Evolutionary conservation across 2,113 vertebrate genomes (phyloP).

Genomic region (Equus przewalskii): DNA sequence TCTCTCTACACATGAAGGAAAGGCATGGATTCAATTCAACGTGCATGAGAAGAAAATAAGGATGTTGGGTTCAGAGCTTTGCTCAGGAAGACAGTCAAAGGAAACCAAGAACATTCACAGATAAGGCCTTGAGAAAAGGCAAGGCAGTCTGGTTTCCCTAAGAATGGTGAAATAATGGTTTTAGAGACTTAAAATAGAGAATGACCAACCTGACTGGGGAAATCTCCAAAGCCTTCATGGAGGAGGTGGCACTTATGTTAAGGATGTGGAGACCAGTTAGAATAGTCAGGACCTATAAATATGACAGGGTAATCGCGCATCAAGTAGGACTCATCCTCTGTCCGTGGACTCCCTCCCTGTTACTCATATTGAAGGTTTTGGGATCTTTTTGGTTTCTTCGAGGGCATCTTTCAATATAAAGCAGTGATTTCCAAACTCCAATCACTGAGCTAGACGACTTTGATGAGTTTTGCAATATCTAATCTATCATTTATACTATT

Average conservation of each 20-base stretch:
- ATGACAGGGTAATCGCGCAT: fast-evolving
- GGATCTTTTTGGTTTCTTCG: background rate
- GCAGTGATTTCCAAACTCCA: background rate
- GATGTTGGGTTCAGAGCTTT: fast-evolving
- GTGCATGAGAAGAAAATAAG: background rate
- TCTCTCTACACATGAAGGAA: background rate
- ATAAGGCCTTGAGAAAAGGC: background rate
- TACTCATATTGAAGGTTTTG: background rate
- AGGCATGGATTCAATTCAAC: background rate
- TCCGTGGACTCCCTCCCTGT: fast-evolving
- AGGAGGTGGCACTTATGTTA: fast-evolving
- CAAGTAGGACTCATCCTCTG: fast-evolving
- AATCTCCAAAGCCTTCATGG: background rate
- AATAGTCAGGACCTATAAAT: fast-evolving
- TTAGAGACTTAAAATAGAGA: background rate
- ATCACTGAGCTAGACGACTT: background rate
- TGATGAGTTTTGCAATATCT: background rate
- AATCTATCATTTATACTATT: background rate
- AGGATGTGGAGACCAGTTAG: background rate
- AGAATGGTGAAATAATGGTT: background rate
- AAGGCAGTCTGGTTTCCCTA: background rate
- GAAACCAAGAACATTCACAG: fast-evolving
- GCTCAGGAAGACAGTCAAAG: background rate
- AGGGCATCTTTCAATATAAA: background rate
- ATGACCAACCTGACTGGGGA: no score